phyloP scores from a whole-genome alignment of 2,888 invertebrate species.

The Drosophila acutilabella region DNA sequence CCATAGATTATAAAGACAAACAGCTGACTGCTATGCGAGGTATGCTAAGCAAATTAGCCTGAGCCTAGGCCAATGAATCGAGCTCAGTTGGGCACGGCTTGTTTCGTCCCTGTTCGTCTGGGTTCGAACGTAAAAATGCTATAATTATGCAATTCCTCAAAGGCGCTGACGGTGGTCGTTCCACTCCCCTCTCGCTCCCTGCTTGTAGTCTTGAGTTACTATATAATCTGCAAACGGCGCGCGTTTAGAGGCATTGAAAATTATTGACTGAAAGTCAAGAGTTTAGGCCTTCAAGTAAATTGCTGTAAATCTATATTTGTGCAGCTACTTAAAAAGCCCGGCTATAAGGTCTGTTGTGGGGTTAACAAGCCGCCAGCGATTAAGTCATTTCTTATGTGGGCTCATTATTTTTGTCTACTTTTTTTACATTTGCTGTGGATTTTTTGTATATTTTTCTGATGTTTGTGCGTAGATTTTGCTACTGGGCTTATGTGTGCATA shows the following conservation, averaged over 20 bases:
- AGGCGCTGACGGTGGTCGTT: constrained; percentile 81
- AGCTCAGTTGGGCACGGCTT: constrained; percentile 16
- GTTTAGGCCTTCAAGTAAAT: constrained; percentile 69
- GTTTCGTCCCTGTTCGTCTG: constrained; percentile 9
- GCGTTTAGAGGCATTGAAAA: constrained; percentile 65
- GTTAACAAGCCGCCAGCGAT: constrained; percentile 81
- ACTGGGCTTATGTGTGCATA: constrained; percentile 66
- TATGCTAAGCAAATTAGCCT: constrained; percentile 68
- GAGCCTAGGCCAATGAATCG: constrained; percentile 48
- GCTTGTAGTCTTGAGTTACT: constrained; percentile 10
- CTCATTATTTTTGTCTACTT: constrained; percentile 64
- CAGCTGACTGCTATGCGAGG: constrained; percentile 48
- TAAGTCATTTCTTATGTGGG: constrained; percentile 81
- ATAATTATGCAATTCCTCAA: constrained; percentile 84
- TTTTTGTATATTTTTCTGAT: constrained; percentile 4
- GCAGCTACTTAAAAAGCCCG: constrained; percentile 76
- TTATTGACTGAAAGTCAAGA: constrained; percentile 73
- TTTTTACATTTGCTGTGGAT: constrained; percentile 2
- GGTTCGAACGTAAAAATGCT: constrained; percentile 70
- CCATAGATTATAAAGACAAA: constrained; percentile 57
- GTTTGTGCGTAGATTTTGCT: constrained; percentile 62
- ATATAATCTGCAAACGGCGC: constrained; percentile 69
- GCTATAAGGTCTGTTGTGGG: constrained; percentile 48
- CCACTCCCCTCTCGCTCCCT: constrained; percentile 45
- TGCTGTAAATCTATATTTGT: constrained; percentile 80